Evolutionary conservation across 2,888 invertebrate genomes (phyloP), one percentile per base, ranked within the genome.

Genomic region (Cephus spinipes): DNA sequence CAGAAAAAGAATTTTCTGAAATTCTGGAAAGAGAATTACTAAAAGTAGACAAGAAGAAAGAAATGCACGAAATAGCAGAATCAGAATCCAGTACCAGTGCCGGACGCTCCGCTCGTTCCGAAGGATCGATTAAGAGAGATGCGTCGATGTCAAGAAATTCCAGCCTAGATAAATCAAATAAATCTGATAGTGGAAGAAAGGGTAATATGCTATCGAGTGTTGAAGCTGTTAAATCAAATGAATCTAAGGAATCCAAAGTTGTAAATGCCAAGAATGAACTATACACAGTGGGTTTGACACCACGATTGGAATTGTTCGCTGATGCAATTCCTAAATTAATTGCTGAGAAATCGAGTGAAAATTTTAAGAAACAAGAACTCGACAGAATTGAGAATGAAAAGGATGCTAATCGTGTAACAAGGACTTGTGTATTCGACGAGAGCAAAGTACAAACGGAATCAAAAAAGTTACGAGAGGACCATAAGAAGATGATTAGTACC

Each of bases 1-100:
- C 92, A 80, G 87, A 92, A 86, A 82, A 92, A 88, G 87, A 93
- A 89, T 85, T 87, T 85, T 83, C 88, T 3, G 90, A 89, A 76
- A 90, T 90, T 79, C 79, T 89, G 69, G 85, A 89, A 36, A 89
- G 89, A 73, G 89, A 89, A 79, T 78, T 89, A 83, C 76, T 82
- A 36, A 74, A 79, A 9, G 12, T 69, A 6, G 80, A 79, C 4
- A 35, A 75, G 31, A 30, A 32, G 31, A 81, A 83, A 68, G 77
- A 76, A 73, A 81, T 76, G 69, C 85, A 86, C 77, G 89, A 89
- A 76, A 87, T 85, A 23, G 80, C 81, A 34, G 87, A 87, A 69
- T 82, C 84, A 9, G 86, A 87, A 76, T 83, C 83, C 1, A 86
- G 81, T 33, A 69, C n/a, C 1, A 84, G 81, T 23, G 80, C 69